Base-by-base conservation (phyloP, 2,113 vertebrate species). In the Rhinoderma darwinii region DNA sequence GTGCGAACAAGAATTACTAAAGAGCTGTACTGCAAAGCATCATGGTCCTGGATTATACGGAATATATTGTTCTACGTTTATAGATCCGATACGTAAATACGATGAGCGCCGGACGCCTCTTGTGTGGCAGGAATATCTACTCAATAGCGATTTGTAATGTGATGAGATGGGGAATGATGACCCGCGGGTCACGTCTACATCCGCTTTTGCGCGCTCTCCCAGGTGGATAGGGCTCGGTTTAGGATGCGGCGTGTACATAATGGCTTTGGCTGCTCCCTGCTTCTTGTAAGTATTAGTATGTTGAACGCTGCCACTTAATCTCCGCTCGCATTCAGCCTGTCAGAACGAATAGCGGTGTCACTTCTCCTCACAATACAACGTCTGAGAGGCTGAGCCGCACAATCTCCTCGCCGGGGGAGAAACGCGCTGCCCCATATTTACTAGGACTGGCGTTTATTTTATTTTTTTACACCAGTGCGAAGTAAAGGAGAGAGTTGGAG, bases 301-400 rank as follows among this genome's bases (percentile, higher is more conserved):
- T 84, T 88, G 88, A 85, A 72, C 1, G 6, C 1, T 1, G 56
- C 70, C 79, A 61, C 88, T 89, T 84, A 84, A 89, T 92, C 90
- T 89, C 70, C 87, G 88, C 30, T 87, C 88, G 47, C 11, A 68
- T 89, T 72, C 89, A 84, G 90, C 89, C 90, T 89, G 90, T 91
- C 91, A 0, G 6, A 89, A 90, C 88, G 90, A 88, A 90, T 63
- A 89, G 80, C 88, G 43, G 47, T 66, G 39, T 79, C 75, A 44
- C 61, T 66, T 43, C 89, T 89, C 88, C 89, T 90, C 89, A 88
- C 89, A 88, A 90, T 90, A 90, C 91, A 89, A 68, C 83, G 88
- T 90, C 18, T 66, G 22, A n/a, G 79, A 82, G 35, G 32, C 35
- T 39, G 30, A 79, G 18, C 76, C 6, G 76, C 12, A 22, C 27